Evolutionary conservation across 2,888 invertebrate genomes (phyloP).

Genomic region (Luffia ferchaultella): DNA sequence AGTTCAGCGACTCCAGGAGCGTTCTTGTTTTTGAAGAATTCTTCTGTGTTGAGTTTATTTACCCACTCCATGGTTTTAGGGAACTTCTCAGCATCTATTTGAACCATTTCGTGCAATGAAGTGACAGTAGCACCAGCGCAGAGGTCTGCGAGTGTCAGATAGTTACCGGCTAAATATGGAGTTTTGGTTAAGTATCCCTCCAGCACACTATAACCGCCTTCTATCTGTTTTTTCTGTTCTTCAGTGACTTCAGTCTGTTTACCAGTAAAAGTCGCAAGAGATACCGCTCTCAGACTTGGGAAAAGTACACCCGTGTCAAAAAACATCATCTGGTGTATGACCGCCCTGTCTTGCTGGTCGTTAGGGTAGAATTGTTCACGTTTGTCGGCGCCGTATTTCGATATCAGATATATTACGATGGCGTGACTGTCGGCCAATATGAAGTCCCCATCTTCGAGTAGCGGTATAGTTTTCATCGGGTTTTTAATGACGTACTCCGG

Average conservation of each 20-base stretch:
- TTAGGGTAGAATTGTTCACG: slow-evolving; percentile 24
- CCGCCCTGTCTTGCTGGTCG: slow-evolving; percentile 23
- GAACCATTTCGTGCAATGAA: slow-evolving; percentile 20
- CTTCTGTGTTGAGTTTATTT: slow-evolving; percentile 18
- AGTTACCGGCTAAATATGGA: slow-evolving; percentile 21
- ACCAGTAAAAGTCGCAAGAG: slow-evolving; percentile 11
- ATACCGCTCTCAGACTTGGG: slow-evolving; percentile 12
- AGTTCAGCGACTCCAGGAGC: slow-evolving; percentile 20
- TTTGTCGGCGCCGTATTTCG: slow-evolving; percentile 30
- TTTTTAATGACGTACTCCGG: slow-evolving; percentile 29
- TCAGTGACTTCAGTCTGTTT: slow-evolving; percentile 15
- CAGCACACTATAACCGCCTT: slow-evolving; percentile 24
- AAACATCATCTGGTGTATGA: slow-evolving; percentile 25
- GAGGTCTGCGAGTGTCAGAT: slow-evolving; percentile 29
- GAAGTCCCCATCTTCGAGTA: slow-evolving; percentile 32
- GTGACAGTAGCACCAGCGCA: slow-evolving; percentile 24
- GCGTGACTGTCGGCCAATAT: slow-evolving; percentile 22
- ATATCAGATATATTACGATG: slow-evolving; percentile 28
- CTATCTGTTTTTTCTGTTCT: slow-evolving; percentile 16
- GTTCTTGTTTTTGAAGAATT: slow-evolving; percentile 27
- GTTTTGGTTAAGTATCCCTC: slow-evolving; percentile 27
- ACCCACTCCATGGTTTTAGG: slow-evolving; percentile 23
- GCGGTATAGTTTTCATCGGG: slow-evolving; percentile 26
- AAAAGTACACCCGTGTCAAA: slow-evolving; percentile 25
- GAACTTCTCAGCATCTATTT: slow-evolving; percentile 21